Evolutionary conservation across 2,113 vertebrate genomes (phyloP).

Genomic region (Daubentonia madagascariensis): DNA sequence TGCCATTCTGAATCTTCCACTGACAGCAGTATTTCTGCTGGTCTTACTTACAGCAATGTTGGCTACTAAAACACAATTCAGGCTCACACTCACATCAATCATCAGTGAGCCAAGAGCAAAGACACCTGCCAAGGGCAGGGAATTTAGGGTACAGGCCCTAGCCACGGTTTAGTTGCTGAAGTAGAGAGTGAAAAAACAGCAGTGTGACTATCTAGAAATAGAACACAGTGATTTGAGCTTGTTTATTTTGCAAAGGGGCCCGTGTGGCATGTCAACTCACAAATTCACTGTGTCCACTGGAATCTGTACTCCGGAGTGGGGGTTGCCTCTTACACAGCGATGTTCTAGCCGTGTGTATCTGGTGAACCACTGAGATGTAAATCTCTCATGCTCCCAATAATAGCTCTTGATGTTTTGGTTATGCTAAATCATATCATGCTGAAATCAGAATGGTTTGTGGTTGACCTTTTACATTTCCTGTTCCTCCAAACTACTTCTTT

Average conservation of each 20-base stretch:
- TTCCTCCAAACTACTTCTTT: constrained; percentile 43
- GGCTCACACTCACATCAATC: neutral
- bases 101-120: constrained; percentile 34
- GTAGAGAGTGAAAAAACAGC: constrained; percentile 15
- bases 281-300: constrained; percentile 29
- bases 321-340: neutral
- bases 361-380: neutral
- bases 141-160: neutral
- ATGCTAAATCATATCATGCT: constrained; percentile 39
- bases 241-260: neutral
- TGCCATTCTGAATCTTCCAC: constrained; percentile 53
- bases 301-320: neutral
- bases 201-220: neutral
- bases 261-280: neutral
- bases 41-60: constrained; percentile 36
- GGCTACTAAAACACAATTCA: constrained; percentile 40
- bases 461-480: constrained; percentile 48
- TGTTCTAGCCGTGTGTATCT: neutral
- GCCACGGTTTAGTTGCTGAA: neutral
- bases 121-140: constrained; percentile 7
- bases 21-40: constrained; percentile 36
- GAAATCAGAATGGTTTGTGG: constrained; percentile 32
- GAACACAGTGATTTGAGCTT: neutral
- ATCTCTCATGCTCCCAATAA: neutral
- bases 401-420: constrained; percentile 35